phyloP scores from a whole-genome alignment of 1,140 invertebrate genomes.

The Galleria mellonella region DNA sequence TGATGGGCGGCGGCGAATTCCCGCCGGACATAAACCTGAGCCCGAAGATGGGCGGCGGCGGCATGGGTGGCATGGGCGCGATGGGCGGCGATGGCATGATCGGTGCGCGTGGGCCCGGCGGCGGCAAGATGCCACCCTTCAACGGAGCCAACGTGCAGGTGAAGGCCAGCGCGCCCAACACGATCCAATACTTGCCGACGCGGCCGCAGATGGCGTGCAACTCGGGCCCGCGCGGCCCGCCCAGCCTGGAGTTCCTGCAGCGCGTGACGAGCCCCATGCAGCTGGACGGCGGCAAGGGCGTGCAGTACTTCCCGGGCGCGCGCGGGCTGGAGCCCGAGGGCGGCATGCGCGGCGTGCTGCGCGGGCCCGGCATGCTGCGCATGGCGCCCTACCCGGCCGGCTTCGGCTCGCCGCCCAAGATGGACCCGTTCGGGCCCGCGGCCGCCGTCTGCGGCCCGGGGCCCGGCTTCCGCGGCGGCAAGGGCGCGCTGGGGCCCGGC shows the following conservation, averaged over 20 bases:
- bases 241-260: conserved; percentile 94
- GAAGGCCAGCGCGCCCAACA: conserved; percentile 96
- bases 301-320: conserved; percentile 83
- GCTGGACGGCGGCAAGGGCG: conserved; percentile 81
- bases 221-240: conserved; percentile 82
- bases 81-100: conserved; percentile 70
- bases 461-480: conserved; percentile 57
- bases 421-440: conserved; percentile 56
- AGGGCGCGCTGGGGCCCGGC: conserved; percentile 49
- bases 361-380: conserved; percentile 56
- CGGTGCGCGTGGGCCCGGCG: conserved; percentile 70
- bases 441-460: conserved; percentile 42
- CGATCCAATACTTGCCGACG: conserved; percentile 97
- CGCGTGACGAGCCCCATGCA: conserved; percentile 87
- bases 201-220: conserved; percentile 84
- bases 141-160: conserved; percentile 91
- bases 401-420: conserved; percentile 65
- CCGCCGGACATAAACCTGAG: conserved; percentile 77
- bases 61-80: conserved; percentile 69
- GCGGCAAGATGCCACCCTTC: conserved; percentile 78
- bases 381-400: conserved; percentile 68
- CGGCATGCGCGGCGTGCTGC: conserved; percentile 73
- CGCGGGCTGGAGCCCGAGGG: conserved; percentile 71
- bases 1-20: conserved; percentile 68
- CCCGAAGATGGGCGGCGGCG: conserved; percentile 74